Percentiles rank a stretch among this genome's conserved stretches.
Evolutionary conservation across 2,113 vertebrate genomes (phyloP).

Genomic region (Catagonus wagneri): DNA sequence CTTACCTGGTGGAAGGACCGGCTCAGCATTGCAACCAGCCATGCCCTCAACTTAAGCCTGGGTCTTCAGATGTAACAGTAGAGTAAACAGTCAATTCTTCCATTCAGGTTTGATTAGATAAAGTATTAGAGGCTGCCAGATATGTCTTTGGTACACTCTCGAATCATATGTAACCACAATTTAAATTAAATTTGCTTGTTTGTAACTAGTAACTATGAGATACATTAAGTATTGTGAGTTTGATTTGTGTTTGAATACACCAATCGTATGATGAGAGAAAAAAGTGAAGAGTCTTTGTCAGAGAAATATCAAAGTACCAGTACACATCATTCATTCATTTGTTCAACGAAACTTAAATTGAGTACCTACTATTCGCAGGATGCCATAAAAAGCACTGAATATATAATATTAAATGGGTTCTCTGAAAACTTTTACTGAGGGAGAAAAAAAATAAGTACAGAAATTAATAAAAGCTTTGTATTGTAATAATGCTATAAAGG

Average conservation of each 20-base stretch:
- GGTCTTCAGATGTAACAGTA: background rate
- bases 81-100: background rate
- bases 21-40: background rate
- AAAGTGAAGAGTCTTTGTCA: background rate
- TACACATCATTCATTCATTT: background rate
- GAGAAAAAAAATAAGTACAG: constrained; percentile 8
- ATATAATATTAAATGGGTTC: background rate
- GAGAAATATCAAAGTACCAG: constrained; percentile 6
- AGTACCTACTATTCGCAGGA: background rate
- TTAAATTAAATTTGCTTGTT: background rate
- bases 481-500: background rate
- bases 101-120: constrained; percentile 36
- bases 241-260: background rate
- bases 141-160: background rate
- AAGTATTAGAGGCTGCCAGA: background rate
- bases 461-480: constrained; percentile 36
- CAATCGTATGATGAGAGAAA: background rate
- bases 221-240: background rate
- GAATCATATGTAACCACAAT: constrained; percentile 42
- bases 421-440: background rate
- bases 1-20: background rate
- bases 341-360: background rate
- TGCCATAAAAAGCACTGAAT: background rate
- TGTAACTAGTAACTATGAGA: background rate
- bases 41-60: background rate